phyloP scores from a whole-genome alignment of 2,888 invertebrate species.

The Cosmia pyralina region DNA sequence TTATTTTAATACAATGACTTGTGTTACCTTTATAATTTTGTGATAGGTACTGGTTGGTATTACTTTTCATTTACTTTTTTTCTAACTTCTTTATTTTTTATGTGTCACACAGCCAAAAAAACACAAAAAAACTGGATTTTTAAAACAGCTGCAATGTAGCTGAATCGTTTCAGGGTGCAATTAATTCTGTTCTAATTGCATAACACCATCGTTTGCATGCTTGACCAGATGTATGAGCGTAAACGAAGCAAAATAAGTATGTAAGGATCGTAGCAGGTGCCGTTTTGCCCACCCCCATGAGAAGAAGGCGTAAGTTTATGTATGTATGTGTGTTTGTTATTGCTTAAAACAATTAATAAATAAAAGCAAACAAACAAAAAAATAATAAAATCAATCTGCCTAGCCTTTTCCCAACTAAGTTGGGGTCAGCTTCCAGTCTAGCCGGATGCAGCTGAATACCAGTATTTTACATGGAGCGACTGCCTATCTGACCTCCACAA shows the following conservation, averaged over 20 bases:
- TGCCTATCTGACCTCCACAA: no score
- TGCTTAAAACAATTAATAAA: no score
- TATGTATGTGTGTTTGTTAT: background rate
- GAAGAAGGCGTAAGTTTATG: background rate
- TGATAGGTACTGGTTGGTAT: background rate
- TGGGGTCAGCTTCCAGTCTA: no score
- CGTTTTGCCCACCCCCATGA: background rate
- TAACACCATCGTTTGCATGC: background rate
- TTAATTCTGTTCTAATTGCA: background rate
- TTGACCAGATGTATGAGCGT: background rate
- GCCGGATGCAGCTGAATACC: no score
- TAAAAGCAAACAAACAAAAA: no score
- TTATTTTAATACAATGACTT: background rate
- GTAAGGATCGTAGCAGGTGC: background rate
- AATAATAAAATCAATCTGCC: no score
- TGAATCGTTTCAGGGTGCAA: background rate
- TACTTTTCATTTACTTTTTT: background rate
- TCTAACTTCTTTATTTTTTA: background rate
- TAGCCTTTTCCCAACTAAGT: no score
- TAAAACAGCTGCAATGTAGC: background rate
- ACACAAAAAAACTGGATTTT: background rate
- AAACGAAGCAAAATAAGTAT: no score
- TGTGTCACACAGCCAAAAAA: background rate
- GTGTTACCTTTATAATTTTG: background rate
- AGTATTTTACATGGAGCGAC: no score